These are phyloP conservation scores for Odontomachus brunneus DNA, from an alignment of 1,140 invertebrate genomes.

Conservation along the genomic window DNA sequence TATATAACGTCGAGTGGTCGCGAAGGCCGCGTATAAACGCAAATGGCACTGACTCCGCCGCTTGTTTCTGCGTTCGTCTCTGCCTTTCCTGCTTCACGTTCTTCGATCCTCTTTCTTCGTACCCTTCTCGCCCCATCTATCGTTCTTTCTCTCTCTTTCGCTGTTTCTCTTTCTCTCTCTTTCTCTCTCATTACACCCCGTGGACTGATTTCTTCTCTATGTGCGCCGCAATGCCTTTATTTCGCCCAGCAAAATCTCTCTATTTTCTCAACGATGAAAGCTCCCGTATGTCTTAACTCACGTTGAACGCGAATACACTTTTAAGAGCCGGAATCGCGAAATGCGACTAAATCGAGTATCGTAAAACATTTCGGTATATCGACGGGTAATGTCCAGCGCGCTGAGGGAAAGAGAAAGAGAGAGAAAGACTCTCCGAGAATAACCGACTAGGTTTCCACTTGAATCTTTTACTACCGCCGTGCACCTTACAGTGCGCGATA, in stretches of 20 bases:
- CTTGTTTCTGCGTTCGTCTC: not conserved
- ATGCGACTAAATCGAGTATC: constrained; percentile 44
- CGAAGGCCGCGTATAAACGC: constrained; percentile 52
- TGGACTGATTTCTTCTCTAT: not conserved
- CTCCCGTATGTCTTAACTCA: constrained; percentile 35
- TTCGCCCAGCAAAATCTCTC: constrained; percentile 27
- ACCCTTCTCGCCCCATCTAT: not conserved
- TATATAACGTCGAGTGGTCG: constrained; percentile 63
- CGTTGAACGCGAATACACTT: constrained; percentile 21
- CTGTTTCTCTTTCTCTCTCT: not conserved
- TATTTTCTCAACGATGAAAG: constrained; percentile 55
- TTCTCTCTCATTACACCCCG: not conserved
- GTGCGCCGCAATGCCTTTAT: constrained; percentile 13
- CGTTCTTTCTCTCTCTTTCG: not conserved
- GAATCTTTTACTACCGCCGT: constrained; percentile 56
- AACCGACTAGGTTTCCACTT: constrained; percentile 25
- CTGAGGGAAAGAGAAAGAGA: not conserved
- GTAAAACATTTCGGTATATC: constrained; percentile 53
- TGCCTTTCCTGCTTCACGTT: not conserved
- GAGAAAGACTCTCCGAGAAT: constrained; percentile 21
- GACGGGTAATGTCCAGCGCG: constrained; percentile 12
- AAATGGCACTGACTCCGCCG: constrained; percentile 1
- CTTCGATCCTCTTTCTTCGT: not conserved
- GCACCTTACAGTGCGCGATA: not conserved
- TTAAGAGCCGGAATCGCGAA: constrained; percentile 44